Evolutionary conservation across 1,140 invertebrate species (phyloP).

Genomic region (Drosophila jambulina): DNA sequence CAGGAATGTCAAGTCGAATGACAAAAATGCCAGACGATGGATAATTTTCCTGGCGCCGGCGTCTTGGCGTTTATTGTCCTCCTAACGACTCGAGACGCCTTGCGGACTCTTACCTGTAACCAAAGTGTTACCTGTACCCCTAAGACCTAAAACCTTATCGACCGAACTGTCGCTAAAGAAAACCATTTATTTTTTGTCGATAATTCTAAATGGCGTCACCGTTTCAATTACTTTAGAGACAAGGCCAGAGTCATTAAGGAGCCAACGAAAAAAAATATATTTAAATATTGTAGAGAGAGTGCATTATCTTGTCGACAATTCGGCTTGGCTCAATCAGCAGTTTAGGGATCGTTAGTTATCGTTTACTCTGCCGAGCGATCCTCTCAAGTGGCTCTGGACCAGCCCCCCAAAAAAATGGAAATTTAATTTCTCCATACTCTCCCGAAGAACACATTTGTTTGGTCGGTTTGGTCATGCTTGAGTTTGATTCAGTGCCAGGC

Average conservation of each 20-base stretch:
- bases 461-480: constrained; percentile 47
- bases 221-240: constrained; percentile 35
- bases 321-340: constrained; percentile 43
- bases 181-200: constrained; percentile 41
- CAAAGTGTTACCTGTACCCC: constrained; percentile 56
- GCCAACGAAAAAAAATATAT: constrained; percentile 25
- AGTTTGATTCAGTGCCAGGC: constrained; percentile 30
- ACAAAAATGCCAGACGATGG: constrained; percentile 56
- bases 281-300: constrained; percentile 22
- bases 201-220: constrained; percentile 48
- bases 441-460: constrained; percentile 32
- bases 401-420: constrained; percentile 10
- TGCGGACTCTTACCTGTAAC: constrained; percentile 48
- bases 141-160: constrained; percentile 41
- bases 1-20: constrained; percentile 55
- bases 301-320: constrained; percentile 60
- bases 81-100: constrained; percentile 43
- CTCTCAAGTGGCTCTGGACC: constrained; percentile 17
- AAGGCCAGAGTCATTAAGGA: constrained; percentile 38
- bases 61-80: constrained; percentile 65
- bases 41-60: constrained; percentile 69
- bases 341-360: constrained; percentile 59
- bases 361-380: constrained; percentile 28
- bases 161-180: constrained; percentile 27
- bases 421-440: constrained; percentile 14